A percentile compares a stretch with the other conserved stretches of the same genome.
Conservation (phyloP, 2,888 invertebrate genomes). For the Timandra comae region DNA sequence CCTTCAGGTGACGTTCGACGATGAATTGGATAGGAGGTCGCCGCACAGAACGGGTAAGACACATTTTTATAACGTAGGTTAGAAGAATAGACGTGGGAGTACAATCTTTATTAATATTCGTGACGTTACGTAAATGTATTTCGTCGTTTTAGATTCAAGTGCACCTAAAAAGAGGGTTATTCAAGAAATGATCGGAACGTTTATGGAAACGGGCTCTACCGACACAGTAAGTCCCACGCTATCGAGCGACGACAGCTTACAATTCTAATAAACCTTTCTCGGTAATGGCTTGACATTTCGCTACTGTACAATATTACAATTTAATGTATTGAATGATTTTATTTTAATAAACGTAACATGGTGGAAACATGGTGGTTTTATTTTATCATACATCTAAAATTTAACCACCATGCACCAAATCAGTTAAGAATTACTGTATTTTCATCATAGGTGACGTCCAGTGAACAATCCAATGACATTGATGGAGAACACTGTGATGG, state of each 20-base stretch:
- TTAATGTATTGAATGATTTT: too few relatives aligned
- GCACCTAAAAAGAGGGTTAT: slow-evolving; percentile 45
- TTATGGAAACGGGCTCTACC: slow-evolving; percentile 37
- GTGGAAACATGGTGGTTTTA: slow-evolving; percentile 47
- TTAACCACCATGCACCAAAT: slow-evolving; percentile 33
- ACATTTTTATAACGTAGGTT: too few relatives aligned
- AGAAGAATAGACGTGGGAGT: slow-evolving; percentile 57
- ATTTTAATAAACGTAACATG: slow-evolving; percentile 25
- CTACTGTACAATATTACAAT: not conserved
- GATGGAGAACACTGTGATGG: too few relatives aligned
- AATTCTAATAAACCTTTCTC: slow-evolving; percentile 6
- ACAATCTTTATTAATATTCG: slow-evolving; percentile 24
- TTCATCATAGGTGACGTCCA: slow-evolving; percentile 31
- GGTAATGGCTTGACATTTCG: too few relatives aligned
- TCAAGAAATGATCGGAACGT: slow-evolving; percentile 54
- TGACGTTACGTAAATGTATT: slow-evolving; percentile 12
- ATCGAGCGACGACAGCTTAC: slow-evolving; percentile 28
- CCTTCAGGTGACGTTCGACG: too few relatives aligned
- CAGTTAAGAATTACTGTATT: slow-evolving; percentile 14
- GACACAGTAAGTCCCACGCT: slow-evolving; percentile 50
- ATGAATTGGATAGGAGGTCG: too few relatives aligned
- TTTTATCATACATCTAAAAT: slow-evolving; percentile 24
- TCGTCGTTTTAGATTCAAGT: slow-evolving; percentile 47
- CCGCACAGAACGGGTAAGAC: too few relatives aligned
- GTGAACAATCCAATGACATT: slow-evolving; percentile 17